Base-by-base conservation (phyloP, 2,888 invertebrate genomes). In the Halictus quadricinctus region DNA sequence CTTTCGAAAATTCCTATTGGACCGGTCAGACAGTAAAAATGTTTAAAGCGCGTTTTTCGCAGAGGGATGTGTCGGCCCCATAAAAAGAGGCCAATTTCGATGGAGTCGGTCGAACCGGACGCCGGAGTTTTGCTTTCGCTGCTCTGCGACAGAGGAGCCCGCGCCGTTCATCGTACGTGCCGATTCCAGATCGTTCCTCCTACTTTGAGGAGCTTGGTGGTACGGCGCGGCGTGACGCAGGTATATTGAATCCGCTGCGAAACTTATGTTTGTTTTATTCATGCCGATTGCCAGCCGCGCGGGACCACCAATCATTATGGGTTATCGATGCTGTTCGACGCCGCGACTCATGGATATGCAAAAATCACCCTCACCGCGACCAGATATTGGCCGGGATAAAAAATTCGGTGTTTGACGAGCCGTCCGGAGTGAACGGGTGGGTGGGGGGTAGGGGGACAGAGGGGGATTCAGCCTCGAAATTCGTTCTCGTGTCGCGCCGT, bases 221-320 rank as follows among this genome's bases (percentile, higher is more conserved):
- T 60, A 3, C 15, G 41, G 21, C 3, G 41, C 10, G 10, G 69
- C 36, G 10, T 41, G 41, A 36, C 36, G 36, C 36, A 36, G 41
- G 41, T 86, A 89, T 89, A 89, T 89, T 89, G 89, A 89, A 89
- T 89, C 85, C 83, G 72, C 84, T 76, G 81, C 80, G 88, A 87
- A 88, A 89, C 89, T 89, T 89, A 89, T 89, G 89, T 81, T 87
- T 89, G 83, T 87, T 89, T 86, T 84, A 85, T 86, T 86, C 88
- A 82, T 85, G 88, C 81, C 80, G 79, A 79, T 73, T 73, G 66
- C 66, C 76, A 66, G 46, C 69, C 21, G 75, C 64, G 60, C 85
- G 82, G 79, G 79, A 76, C 66, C 81, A 77, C 86, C 85, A 80
- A 87, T 86, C 87, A 89, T 89, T 89, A 89, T 89, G 88, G 89